phyloP scores from a whole-genome alignment of 1,140 invertebrate species.

The Temnothorax curvispinosus region DNA sequence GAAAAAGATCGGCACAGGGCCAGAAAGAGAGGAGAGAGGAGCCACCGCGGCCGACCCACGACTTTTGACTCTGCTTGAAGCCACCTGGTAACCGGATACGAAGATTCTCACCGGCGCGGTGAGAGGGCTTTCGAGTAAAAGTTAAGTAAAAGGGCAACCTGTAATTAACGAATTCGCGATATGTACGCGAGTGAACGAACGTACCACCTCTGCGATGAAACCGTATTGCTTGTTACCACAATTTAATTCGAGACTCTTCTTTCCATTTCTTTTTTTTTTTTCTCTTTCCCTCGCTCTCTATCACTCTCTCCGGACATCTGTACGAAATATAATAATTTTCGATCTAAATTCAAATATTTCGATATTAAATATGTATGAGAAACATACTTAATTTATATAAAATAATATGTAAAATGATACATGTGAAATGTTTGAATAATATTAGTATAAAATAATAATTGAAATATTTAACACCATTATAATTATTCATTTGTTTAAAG shows the following conservation, averaged over 20 bases:
- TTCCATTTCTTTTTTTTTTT: background rate
- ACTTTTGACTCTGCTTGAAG: constrained; percentile 60
- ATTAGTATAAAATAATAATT: background rate
- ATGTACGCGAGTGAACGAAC: constrained; percentile 25
- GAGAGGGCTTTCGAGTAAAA: constrained; percentile 41
- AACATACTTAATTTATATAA: background rate
- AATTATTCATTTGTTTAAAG: too few relatives aligned
- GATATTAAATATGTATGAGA: background rate
- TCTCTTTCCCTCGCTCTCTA: background rate
- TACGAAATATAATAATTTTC: constrained; percentile 6
- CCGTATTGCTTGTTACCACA: constrained; percentile 44
- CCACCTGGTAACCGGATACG: constrained; percentile 64
- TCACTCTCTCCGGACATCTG: background rate
- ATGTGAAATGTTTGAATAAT: background rate
- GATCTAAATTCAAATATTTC: constrained; percentile 16
- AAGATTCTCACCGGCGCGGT: constrained; percentile 31
- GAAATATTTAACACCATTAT: background rate
- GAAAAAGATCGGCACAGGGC: constrained; percentile 46
- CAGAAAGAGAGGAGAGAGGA: constrained; percentile 26
- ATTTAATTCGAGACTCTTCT: constrained; percentile 41
- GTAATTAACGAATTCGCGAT: constrained; percentile 67
- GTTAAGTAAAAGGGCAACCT: constrained; percentile 55
- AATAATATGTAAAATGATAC: background rate
- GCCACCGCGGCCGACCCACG: constrained; percentile 8
- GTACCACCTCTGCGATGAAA: constrained; percentile 44